Percentiles rank a stretch among this genome's conserved stretches.
Conservation (phyloP, 2,888 invertebrate genomes). For the Cryptus armator region DNA sequence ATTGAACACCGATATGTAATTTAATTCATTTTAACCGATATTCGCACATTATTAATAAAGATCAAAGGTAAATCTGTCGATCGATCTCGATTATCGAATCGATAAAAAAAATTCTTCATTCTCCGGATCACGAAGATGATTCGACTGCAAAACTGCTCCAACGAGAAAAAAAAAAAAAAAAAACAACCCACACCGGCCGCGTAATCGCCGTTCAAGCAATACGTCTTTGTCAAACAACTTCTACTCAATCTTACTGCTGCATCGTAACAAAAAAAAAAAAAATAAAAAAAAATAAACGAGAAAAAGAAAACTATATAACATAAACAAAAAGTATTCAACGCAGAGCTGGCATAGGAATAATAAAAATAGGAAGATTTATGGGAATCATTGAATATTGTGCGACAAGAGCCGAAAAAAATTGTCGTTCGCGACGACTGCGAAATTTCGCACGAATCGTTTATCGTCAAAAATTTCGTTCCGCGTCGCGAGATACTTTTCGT, state of each 20-base stretch:
- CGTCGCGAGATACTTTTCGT: too few relatives aligned
- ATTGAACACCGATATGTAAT: too few relatives aligned
- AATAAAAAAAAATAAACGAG: conserved; percentile 47
- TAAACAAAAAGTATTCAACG: conserved; percentile 73
- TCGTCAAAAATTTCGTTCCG: too few relatives aligned
- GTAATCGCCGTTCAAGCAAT: conserved; percentile 73
- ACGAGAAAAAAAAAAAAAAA: conserved; percentile 32
- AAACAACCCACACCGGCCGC: conserved; percentile 40
- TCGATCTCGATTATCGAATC: neutral
- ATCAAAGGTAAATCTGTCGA: neutral
- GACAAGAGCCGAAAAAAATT: too few relatives aligned
- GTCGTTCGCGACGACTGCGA: too few relatives aligned
- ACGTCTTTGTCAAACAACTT: conserved; percentile 67
- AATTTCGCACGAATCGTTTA: too few relatives aligned
- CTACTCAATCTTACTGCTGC: conserved; percentile 73
- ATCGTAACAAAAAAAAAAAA: conserved; percentile 72
- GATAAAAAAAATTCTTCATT: neutral
- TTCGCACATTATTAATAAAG: neutral
- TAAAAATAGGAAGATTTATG: conserved; percentile 66
- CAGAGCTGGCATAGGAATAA: conserved; percentile 72
- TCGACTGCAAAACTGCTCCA: conserved; percentile 8
- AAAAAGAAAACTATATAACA: conserved; percentile 14
- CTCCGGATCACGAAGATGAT: neutral
- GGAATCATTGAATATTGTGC: conserved; percentile 48
- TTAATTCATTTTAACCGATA: too few relatives aligned